A percentile compares a stretch with the other conserved stretches of the same genome.
phyloP scores from a whole-genome alignment of 2,797 vertebrate genomes.

The Fistularia commersonii region DNA sequence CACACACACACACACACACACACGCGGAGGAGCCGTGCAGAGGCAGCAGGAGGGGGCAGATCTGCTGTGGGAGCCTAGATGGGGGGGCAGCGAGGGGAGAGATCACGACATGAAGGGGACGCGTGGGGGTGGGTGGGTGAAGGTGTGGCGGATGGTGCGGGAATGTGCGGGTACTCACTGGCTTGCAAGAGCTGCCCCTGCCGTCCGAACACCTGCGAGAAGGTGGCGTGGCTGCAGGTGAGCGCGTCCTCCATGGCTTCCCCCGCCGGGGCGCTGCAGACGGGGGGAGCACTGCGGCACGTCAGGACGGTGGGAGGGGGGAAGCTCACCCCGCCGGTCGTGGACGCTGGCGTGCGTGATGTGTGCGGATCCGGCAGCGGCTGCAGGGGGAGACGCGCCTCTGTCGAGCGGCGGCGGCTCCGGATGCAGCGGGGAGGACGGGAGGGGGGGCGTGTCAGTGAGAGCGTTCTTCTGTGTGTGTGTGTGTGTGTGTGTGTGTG shows the following conservation, averaged over 20 bases:
- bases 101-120: slow-evolving; percentile 24
- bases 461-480: slow-evolving; percentile 58
- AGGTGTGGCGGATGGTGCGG: slow-evolving; percentile 4
- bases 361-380: slow-evolving; percentile 36
- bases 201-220: slow-evolving; percentile 81
- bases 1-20: slow-evolving; percentile 1
- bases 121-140: slow-evolving; percentile 36
- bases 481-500: slow-evolving; percentile 27
- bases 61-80: neutral
- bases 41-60: neutral
- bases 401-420: slow-evolving; percentile 42
- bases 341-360: slow-evolving; percentile 31
- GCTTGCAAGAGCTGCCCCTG: slow-evolving; percentile 83
- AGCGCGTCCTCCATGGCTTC: slow-evolving; percentile 77
- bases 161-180: slow-evolving; percentile 66
- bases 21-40: neutral
- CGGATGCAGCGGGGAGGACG: slow-evolving; percentile 4
- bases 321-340: slow-evolving; percentile 45
- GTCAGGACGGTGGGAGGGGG: slow-evolving; percentile 6
- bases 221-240: slow-evolving; percentile 79
- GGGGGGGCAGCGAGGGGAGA: neutral
- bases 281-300: slow-evolving; percentile 16
- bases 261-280: slow-evolving; percentile 20
- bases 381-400: slow-evolving; percentile 46
- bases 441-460: slow-evolving; percentile 21